phyloP scores from a whole-genome alignment of 37 sponge, comb jelly and placozoan species.

The Ephydatia muelleri region DNA sequence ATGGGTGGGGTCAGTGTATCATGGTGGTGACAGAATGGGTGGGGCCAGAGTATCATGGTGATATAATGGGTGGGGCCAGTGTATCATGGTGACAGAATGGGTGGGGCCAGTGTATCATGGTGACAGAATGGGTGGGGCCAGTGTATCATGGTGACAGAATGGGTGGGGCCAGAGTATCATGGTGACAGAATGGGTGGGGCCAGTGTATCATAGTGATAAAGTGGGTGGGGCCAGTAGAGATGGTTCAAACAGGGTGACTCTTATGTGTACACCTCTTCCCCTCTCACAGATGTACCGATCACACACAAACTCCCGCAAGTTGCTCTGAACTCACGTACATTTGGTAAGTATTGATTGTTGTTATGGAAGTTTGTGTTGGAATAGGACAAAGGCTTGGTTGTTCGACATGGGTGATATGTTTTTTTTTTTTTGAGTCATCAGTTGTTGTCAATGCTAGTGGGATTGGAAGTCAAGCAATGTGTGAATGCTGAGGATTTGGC shows the following conservation, averaged over 20 bases:
- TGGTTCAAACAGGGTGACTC: no score
- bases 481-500: not conserved
- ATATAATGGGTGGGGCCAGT: not conserved
- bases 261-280: not conserved
- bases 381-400: not conserved
- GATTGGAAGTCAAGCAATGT: no score
- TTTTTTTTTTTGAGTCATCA: no score
- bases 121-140: not conserved
- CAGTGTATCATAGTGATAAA: not conserved
- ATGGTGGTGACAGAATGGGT: no score
- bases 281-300: slow-evolving; percentile 58
- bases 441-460: no score
- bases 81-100: no score
- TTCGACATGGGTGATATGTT: not conserved
- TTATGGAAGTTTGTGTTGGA: not conserved
- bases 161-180: not conserved
- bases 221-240: not conserved
- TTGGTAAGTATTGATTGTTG: slow-evolving; percentile 56
- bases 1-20: not conserved
- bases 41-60: no score
- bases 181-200: not conserved
- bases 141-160: no score
- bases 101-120: not conserved
- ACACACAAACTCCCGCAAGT: slow-evolving; percentile 67
- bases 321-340: slow-evolving; percentile 49